Evolutionary conservation across 2,797 vertebrate species (phyloP).

Genomic region (Staurois parvus): DNA sequence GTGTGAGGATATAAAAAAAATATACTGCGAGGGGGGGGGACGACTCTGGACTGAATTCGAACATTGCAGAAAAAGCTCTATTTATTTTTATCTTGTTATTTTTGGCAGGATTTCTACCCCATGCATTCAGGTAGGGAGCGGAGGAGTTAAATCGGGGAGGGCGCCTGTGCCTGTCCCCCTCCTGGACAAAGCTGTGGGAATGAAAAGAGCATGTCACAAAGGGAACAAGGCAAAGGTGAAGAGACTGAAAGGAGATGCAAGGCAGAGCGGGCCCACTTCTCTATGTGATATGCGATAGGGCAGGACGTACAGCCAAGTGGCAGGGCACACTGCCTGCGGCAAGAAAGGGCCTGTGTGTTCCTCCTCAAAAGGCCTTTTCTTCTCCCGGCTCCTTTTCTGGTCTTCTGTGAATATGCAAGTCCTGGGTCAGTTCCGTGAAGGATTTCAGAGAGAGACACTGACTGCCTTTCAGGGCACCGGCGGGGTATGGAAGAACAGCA

Average conservation of each 20-base stretch:
- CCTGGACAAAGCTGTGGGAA: conserved; percentile 29
- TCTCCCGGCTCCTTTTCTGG: conserved; percentile 73
- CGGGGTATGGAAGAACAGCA: conserved; percentile 5
- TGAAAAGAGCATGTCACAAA: conserved; percentile 59
- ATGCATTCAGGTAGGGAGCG: too few relatives aligned
- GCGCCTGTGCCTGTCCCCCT: not conserved
- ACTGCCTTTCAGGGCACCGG: conserved; percentile 73
- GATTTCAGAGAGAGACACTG: conserved; percentile 72
- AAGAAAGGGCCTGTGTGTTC: conserved; percentile 85
- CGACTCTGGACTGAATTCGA: too few relatives aligned
- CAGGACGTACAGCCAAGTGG: conserved; percentile 83
- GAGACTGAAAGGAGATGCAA: conserved; percentile 67
- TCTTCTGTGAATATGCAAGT: conserved; percentile 76
- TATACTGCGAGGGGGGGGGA: too few relatives aligned
- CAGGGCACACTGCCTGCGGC: conserved; percentile 82
- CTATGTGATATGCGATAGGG: conserved; percentile 86
- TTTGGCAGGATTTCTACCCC: too few relatives aligned
- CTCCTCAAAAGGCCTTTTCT: conserved; percentile 86
- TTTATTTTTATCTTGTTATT: too few relatives aligned
- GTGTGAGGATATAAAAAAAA: too few relatives aligned
- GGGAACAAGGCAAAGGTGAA: conserved; percentile 79
- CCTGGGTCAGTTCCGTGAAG: conserved; percentile 75
- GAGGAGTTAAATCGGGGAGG: not conserved
- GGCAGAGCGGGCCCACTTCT: conserved; percentile 36
- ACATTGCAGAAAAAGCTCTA: too few relatives aligned